Evolutionary conservation across 2,113 vertebrate genomes (phyloP).

Genomic region (Megalops atlanticus): DNA sequence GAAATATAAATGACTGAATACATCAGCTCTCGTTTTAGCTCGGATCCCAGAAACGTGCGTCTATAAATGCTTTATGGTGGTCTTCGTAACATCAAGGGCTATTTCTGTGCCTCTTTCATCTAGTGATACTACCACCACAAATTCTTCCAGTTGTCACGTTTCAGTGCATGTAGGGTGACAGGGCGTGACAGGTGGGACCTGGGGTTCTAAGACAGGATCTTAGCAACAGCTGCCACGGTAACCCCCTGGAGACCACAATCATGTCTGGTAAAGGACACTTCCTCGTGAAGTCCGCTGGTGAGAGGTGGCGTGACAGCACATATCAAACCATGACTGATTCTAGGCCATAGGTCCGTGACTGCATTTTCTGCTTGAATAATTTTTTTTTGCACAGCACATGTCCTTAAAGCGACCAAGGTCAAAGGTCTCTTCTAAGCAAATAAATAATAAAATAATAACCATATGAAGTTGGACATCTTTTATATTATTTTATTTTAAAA

Average conservation of each 20-base stretch:
- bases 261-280: conserved; percentile 33
- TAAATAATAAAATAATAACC: background rate
- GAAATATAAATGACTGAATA: conserved; percentile 5
- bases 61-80: background rate
- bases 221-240: conserved; percentile 58
- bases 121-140: conserved; percentile 19
- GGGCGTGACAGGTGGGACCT: conserved; percentile 64
- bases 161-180: conserved; percentile 41
- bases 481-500: no score
- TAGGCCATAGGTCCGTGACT: background rate
- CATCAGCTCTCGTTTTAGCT: background rate
- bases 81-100: background rate
- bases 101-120: conserved; percentile 16
- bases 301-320: background rate
- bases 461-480: background rate
- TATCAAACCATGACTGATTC: conserved; percentile 4
- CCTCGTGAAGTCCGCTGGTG: conserved; percentile 7
- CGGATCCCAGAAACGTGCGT: background rate
- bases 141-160: conserved; percentile 41
- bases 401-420: background rate
- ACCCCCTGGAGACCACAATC: conserved; percentile 36
- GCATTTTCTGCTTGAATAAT: background rate
- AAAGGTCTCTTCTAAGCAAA: background rate
- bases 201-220: conserved; percentile 38
- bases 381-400: background rate